Evolutionary conservation across 2,797 vertebrate genomes (phyloP).

Genomic region (Bufotes viridis): DNA sequence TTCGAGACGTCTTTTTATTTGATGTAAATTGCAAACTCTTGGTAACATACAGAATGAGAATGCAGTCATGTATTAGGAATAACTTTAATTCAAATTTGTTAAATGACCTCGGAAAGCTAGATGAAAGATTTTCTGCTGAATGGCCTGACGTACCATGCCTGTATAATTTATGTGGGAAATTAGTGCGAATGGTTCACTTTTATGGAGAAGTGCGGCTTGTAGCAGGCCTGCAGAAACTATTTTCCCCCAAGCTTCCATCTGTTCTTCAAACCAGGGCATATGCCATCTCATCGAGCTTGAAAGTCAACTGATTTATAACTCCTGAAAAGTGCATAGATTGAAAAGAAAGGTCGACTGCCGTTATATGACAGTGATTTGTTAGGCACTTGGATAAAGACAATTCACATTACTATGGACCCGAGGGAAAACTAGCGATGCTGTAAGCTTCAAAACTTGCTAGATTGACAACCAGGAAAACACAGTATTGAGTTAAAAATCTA

Average conservation of each 20-base stretch:
- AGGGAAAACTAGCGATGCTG: conserved; percentile 64
- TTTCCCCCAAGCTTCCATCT: conserved; percentile 82
- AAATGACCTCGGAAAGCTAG: conserved; percentile 77
- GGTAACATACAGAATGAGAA: conserved; percentile 67
- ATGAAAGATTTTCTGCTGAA: conserved; percentile 79
- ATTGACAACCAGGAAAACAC: conserved; percentile 65
- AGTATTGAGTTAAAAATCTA: conserved; percentile 17
- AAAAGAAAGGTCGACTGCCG: conserved; percentile 75
- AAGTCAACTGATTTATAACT: conserved; percentile 81
- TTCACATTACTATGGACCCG: conserved; percentile 68
- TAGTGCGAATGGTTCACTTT: conserved; percentile 77
- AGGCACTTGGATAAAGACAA: conserved; percentile 73
- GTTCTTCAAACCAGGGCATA: conserved; percentile 82
- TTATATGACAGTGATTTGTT: conserved; percentile 76
- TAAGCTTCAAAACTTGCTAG: conserved; percentile 65
- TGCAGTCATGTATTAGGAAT: conserved; percentile 71
- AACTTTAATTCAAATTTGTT: conserved; percentile 76
- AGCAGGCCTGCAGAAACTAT: conserved; percentile 80
- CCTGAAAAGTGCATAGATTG: conserved; percentile 74
- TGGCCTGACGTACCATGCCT: conserved; percentile 74
- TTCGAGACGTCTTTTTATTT: conserved; percentile 67
- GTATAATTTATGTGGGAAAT: conserved; percentile 82
- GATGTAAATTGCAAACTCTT: conserved; percentile 68
- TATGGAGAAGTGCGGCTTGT: conserved; percentile 77
- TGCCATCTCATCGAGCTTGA: conserved; percentile 78